Evolutionary conservation across 2,113 vertebrate species (phyloP).

Genomic region (Protobothrops mucrosquamatus): DNA sequence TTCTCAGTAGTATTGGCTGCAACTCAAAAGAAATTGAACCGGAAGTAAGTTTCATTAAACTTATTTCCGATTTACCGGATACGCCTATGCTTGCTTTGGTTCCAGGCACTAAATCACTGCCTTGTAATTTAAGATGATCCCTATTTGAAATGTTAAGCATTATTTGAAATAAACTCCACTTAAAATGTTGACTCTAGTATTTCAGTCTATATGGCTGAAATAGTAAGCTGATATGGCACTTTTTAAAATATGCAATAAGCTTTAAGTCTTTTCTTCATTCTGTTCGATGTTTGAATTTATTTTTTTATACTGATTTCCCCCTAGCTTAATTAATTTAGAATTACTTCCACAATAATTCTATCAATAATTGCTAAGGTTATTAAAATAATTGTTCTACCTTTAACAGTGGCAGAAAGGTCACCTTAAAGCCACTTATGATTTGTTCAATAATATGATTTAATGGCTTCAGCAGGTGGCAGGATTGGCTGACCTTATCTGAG

Average conservation of each 20-base stretch:
- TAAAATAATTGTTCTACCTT: neutral
- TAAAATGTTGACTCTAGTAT: neutral
- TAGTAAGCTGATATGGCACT: constrained; percentile 7
- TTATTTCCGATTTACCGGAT: neutral
- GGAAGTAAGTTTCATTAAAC: neutral
- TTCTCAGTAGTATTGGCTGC: neutral
- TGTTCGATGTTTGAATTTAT: neutral
- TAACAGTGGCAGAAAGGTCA: neutral
- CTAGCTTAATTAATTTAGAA: neutral
- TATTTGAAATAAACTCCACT: neutral
- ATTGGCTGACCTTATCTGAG: neutral
- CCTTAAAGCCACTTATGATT: neutral
- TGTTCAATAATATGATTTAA: neutral
- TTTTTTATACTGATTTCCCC: neutral
- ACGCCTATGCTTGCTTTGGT: neutral
- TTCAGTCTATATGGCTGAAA: neutral
- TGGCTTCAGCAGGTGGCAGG: neutral
- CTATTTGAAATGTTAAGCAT: neutral
- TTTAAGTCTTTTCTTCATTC: neutral
- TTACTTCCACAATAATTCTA: neutral
- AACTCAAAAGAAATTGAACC: neutral
- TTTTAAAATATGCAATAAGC: neutral
- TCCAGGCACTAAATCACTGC: rapidly evolving
- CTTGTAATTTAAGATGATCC: neutral
- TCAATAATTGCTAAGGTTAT: neutral